Conservation (phyloP, 2,888 invertebrate genomes). For the Hemicrepidius hirtus region DNA sequence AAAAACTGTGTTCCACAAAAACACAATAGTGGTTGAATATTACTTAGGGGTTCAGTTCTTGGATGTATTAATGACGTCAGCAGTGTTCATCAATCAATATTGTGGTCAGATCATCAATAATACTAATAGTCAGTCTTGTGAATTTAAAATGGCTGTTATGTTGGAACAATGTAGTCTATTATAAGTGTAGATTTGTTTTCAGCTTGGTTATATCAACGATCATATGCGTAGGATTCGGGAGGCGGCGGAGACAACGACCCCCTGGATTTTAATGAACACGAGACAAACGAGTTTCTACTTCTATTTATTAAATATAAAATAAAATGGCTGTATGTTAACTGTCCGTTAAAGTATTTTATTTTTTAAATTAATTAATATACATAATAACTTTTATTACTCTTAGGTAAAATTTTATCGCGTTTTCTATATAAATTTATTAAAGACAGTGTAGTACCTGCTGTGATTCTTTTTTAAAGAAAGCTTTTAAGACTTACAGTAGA, state of each 20-base stretch:
- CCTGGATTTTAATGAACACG: conserved; percentile 28
- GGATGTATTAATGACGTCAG: conserved; percentile 60
- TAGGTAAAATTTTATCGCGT: background rate
- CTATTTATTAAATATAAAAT: conserved; percentile 20
- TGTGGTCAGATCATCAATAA: conserved; percentile 70
- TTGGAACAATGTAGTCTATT: conserved; percentile 70
- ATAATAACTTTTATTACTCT: background rate
- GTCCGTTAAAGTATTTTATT: background rate
- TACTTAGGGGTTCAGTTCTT: conserved; percentile 47
- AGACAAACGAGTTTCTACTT: conserved; percentile 25
- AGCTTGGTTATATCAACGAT: conserved; percentile 51
- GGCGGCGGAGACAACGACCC: conserved; percentile 45
- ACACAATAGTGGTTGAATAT: conserved; percentile 23
- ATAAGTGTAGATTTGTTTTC: conserved; percentile 64
- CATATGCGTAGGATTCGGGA: conserved; percentile 44
- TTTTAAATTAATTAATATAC: conserved; percentile 1
- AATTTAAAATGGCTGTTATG: conserved; percentile 70
- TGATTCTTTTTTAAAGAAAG: too few relatives aligned
- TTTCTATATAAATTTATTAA: too few relatives aligned
- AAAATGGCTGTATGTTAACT: conserved; percentile 10
- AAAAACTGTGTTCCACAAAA: background rate
- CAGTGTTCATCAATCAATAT: conserved; percentile 70
- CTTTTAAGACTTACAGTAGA: too few relatives aligned
- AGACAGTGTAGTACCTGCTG: too few relatives aligned
- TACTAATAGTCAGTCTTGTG: conserved; percentile 69